A percentile compares a stretch with the other conserved stretches of the same genome.
Evolutionary conservation across 2,797 vertebrate genomes (phyloP).

Genomic region (Megalops cyprinoides): DNA sequence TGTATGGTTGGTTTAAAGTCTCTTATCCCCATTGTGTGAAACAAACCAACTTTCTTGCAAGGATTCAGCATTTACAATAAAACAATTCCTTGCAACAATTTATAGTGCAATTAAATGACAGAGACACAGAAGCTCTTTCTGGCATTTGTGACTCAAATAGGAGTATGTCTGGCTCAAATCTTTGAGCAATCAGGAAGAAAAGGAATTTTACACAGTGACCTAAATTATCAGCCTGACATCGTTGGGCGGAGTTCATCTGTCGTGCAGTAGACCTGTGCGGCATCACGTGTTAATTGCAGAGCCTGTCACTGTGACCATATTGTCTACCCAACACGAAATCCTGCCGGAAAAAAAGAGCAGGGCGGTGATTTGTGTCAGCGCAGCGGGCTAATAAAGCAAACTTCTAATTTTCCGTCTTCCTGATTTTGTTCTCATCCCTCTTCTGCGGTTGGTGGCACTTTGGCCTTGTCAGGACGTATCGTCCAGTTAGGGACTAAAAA

Average conservation of each 20-base stretch:
- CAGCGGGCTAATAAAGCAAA: constrained; percentile 75
- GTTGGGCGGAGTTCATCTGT: not conserved
- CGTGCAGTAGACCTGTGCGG: not conserved
- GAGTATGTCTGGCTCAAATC: not conserved
- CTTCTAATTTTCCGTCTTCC: constrained; percentile 77
- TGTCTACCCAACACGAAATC: constrained; percentile 9
- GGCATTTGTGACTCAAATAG: not conserved
- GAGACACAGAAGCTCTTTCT: not conserved
- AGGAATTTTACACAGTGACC: not conserved
- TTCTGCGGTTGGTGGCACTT: constrained; percentile 69
- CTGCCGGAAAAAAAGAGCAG: constrained; percentile 42
- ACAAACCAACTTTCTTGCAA: too few relatives aligned
- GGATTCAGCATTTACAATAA: too few relatives aligned
- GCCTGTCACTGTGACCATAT: constrained; percentile 1
- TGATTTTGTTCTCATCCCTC: constrained; percentile 71
- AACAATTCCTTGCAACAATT: not conserved
- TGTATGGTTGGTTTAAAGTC: too few relatives aligned
- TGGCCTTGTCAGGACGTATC: constrained; percentile 81
- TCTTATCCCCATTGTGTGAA: too few relatives aligned
- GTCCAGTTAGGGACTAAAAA: constrained; percentile 84
- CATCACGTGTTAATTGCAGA: not conserved
- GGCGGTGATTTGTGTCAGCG: constrained; percentile 70
- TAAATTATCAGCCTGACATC: not conserved
- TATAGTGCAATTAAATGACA: not conserved
- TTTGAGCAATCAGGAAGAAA: not conserved